These are phyloP conservation scores for Euglossa dilemma DNA, from an alignment of 1,140 invertebrate species.

Conservation along the genomic window DNA sequence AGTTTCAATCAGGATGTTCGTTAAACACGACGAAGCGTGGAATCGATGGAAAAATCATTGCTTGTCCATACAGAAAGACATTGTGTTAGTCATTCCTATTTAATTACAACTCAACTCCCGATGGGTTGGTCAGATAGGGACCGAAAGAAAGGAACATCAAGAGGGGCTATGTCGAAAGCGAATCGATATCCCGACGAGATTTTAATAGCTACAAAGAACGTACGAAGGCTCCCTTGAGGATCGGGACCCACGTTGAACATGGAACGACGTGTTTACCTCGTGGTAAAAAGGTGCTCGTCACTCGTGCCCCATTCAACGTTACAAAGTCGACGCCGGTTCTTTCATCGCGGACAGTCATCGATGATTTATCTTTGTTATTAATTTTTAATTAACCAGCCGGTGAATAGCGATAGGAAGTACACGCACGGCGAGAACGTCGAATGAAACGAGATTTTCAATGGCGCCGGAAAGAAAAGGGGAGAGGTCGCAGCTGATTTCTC, in stretches of 20 bases:
- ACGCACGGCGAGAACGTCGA: constrained; percentile 1
- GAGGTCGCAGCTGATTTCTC: constrained; percentile 6
- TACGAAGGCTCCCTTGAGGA: constrained; percentile 17
- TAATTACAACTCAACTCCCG: constrained; percentile 15
- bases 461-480: not conserved
- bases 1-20: not conserved
- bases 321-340: constrained; percentile 20
- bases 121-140: constrained; percentile 17
- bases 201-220: constrained; percentile 51
- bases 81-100: not conserved
- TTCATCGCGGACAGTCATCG: constrained; percentile 9
- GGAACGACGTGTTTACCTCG: constrained; percentile 25
- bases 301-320: constrained; percentile 17
- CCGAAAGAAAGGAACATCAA: not conserved
- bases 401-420: not conserved
- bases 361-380: constrained; percentile 55
- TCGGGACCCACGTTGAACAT: not conserved
- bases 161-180: constrained; percentile 8
- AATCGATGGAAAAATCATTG: not conserved
- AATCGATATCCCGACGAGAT: constrained; percentile 38
- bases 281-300: constrained; percentile 49
- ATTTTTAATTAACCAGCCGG: constrained; percentile 58
- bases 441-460: not conserved
- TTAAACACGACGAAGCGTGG: too few relatives aligned
- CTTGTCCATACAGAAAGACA: not conserved